Base-by-base conservation (phyloP, 1,140 invertebrate species). In the Phthorimaea operculella region DNA sequence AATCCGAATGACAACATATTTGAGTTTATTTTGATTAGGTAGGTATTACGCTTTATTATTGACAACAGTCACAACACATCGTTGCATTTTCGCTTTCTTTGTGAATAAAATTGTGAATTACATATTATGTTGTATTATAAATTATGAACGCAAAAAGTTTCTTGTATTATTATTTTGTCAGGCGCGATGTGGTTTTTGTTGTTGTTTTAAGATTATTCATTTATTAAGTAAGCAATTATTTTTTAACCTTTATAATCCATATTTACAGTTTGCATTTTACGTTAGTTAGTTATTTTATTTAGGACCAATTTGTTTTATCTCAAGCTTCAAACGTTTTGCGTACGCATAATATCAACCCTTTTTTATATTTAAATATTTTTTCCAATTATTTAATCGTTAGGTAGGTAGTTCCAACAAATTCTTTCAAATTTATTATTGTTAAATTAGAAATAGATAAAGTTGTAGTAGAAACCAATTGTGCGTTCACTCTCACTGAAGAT, bases 351-450 rank as follows among this genome's bases (percentile, higher is more conserved):
- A 76, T 70, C 59, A 60, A 66, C 61, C 63, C 63, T 69, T 72
- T 73, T 68, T 64, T 72, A 68, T 64, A 70, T 68, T 68, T 72
- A 62, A 61, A 57, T 56, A 51, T 59, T 62, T 68, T 65, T 73
- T 78, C 74, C 64, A 70, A 71, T 84, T 82, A 82, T 82, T 84
- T 84, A 77, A 85, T 85, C 73, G 63, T 82, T 87, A 87, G 83
- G 76, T 87, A 87, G 83, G 85, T 87, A 86, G 84, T 74, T 80
- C 74, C 83, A 87, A 86, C 83, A 87, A 87, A 86, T 87, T 87
- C 66, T 85, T 86, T 86, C 76, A 85, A 86, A 85, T 87, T 50
- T 86, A 78, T 81, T 73, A 83, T 84, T 79, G 72, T 84, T 84
- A 83, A 70, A 78, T 82, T 80, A 78, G 73, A 76, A 68, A 71